These are phyloP conservation scores for Coregonus suidteri DNA, from an alignment of 2,797 vertebrate species.

Conservation along the genomic window DNA sequence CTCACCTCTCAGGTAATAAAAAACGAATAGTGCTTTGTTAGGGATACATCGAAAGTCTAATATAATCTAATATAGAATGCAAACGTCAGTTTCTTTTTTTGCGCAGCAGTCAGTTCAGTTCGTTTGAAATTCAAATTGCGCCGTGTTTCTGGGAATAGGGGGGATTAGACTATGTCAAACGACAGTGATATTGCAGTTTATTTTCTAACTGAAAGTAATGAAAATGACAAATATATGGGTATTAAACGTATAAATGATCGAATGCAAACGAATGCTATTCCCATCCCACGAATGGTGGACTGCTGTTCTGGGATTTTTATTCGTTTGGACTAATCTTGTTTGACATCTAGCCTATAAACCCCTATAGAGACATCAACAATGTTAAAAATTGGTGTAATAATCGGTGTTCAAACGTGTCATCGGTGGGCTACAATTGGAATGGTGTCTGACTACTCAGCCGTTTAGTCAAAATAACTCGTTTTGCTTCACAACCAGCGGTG, in stretches of 20 bases:
- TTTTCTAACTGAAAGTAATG: not conserved
- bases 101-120: constrained; percentile 7
- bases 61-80: not conserved
- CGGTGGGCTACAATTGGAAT: not conserved
- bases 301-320: too few relatives aligned
- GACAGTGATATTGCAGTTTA: not conserved
- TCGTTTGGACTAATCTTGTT: too few relatives aligned
- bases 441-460: not conserved
- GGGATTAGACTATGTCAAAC: not conserved
- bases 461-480: not conserved
- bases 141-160: not conserved
- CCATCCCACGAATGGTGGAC: too few relatives aligned
- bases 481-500: not conserved
- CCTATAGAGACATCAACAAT: too few relatives aligned
- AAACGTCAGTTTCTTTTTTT: not conserved
- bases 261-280: not conserved
- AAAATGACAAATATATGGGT: not conserved
- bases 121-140: constrained; percentile 39
- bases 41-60: not conserved
- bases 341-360: too few relatives aligned
- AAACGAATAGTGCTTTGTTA: not conserved
- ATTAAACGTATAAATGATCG: not conserved
- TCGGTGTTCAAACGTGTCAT: too few relatives aligned
- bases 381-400: too few relatives aligned
- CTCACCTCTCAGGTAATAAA: constrained; percentile 53